Conservation (phyloP, 2,888 invertebrate species). For the Spodoptera picta region DNA sequence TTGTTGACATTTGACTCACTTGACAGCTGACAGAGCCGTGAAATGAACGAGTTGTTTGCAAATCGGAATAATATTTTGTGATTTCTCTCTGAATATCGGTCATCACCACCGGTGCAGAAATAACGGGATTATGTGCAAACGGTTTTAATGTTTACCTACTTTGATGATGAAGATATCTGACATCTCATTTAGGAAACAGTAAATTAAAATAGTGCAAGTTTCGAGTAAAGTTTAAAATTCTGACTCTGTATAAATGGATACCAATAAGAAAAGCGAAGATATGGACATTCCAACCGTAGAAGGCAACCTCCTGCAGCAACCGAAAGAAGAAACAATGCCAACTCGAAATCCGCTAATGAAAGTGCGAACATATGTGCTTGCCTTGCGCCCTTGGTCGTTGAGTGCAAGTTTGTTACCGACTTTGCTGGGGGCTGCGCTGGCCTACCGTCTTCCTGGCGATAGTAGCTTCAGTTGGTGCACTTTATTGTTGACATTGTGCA, state of each 20-base stretch:
- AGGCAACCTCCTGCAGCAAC: conserved; percentile 83
- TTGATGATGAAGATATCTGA: conserved; percentile 14
- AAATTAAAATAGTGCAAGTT: conserved; percentile 20
- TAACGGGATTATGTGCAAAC: conserved; percentile 46
- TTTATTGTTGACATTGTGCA: conserved; percentile 94
- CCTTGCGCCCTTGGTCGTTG: conserved; percentile 97
- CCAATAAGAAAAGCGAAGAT: conserved; percentile 69
- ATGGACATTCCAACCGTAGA: conserved; percentile 77
- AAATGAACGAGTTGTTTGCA: too few species aligned
- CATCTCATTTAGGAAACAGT: conserved; percentile 29
- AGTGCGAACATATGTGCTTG: conserved; percentile 95
- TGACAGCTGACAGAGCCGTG: conserved; percentile 14
- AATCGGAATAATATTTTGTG: conserved; percentile 13
- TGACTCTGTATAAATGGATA: conserved; percentile 57
- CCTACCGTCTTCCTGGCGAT: conserved; percentile 94
- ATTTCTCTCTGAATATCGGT: conserved; percentile 52
- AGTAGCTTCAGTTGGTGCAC: conserved; percentile 94
- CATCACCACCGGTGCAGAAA: conserved; percentile 35
- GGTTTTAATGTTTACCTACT: conserved; percentile 29
- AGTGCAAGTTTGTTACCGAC: conserved; percentile 97
- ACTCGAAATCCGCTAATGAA: conserved; percentile 92
- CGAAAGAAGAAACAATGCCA: conserved; percentile 73
- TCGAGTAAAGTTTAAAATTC: conserved; percentile 4
- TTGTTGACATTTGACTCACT: neutral
- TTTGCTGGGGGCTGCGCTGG: conserved; percentile 95